Percentiles rank a stretch among this genome's conserved stretches.
Conservation (phyloP, 2,113 vertebrate species). For the Chloropsis cyanopogon region DNA sequence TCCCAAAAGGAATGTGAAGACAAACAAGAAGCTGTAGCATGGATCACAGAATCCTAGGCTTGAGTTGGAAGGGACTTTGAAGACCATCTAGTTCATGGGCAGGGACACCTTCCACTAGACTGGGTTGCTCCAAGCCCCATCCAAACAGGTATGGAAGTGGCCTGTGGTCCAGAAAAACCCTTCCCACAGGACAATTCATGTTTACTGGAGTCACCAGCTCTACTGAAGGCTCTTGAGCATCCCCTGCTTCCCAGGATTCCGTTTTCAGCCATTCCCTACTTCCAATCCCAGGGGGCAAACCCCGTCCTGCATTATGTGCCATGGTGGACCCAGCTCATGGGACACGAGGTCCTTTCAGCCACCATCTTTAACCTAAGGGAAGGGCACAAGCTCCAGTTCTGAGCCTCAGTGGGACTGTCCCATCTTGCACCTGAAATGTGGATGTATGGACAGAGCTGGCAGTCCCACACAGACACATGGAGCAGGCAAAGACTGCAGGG, state of each 20-base stretch:
- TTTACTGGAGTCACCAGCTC: neutral
- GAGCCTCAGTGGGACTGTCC: neutral
- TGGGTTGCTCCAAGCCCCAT: neutral
- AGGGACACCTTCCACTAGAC: neutral
- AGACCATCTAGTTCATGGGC: neutral
- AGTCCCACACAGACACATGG: neutral
- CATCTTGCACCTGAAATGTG: accelerated
- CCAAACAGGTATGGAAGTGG: neutral
- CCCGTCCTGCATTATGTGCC: neutral
- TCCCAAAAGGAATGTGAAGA: neutral
- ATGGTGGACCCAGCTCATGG: accelerated
- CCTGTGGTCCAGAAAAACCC: neutral
- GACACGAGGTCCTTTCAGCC: neutral
- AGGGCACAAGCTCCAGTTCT: neutral
- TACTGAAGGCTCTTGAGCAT: neutral
- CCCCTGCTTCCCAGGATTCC: neutral
- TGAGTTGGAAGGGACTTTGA: neutral
- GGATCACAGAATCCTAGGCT: neutral
- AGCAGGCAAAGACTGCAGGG: neutral
- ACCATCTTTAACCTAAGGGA: neutral
- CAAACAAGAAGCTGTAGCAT: neutral
- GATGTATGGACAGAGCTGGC: neutral
- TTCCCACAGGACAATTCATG: accelerated
- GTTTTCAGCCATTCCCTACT: neutral
- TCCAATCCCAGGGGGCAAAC: neutral